phyloP scores from a whole-genome alignment of 1,140 invertebrate genomes.

The Eupeodes corollae region DNA sequence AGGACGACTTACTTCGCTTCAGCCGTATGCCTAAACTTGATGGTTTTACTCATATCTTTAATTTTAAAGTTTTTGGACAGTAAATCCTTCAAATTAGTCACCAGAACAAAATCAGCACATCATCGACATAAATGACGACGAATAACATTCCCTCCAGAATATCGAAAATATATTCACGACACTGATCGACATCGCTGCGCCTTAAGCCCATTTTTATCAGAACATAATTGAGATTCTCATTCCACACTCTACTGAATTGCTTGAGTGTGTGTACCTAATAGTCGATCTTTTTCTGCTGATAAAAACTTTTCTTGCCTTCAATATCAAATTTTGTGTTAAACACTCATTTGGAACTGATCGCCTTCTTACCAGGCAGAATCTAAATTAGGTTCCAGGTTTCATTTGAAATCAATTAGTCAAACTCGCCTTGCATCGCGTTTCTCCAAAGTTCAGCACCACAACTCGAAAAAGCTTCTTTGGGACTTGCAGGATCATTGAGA shows the following conservation, averaged over 20 bases:
- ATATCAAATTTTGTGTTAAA: slow-evolving; percentile 16
- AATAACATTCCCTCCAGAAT: slow-evolving; percentile 1
- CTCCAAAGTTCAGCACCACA: too few species aligned
- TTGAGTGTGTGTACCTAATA: too few species aligned
- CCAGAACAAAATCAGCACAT: slow-evolving; percentile 19
- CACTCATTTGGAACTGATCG: slow-evolving; percentile 13
- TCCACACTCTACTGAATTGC: slow-evolving; percentile 19
- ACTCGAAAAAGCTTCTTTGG: too few species aligned
- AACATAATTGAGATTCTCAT: slow-evolving; percentile 17
- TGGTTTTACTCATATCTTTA: slow-evolving; percentile 11
- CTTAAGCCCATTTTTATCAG: too few species aligned
- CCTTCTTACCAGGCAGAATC: slow-evolving; percentile 7
- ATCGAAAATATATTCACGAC: too few species aligned
- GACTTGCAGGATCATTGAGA: too few species aligned
- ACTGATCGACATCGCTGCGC: too few species aligned
- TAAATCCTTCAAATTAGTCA: slow-evolving; percentile 9
- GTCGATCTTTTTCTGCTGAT: too few species aligned
- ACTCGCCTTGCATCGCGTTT: slow-evolving; percentile 12
- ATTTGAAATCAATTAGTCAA: slow-evolving; percentile 7
- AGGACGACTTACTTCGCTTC: not conserved
- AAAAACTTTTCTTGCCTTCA: not conserved
- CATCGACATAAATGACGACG: slow-evolving; percentile 1
- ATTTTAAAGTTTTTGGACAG: slow-evolving; percentile 21
- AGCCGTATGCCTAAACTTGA: too few species aligned
- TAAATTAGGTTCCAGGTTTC: slow-evolving; percentile 12